Conservation (phyloP, 2,113 vertebrate species). For the Phocoena sinus region DNA sequence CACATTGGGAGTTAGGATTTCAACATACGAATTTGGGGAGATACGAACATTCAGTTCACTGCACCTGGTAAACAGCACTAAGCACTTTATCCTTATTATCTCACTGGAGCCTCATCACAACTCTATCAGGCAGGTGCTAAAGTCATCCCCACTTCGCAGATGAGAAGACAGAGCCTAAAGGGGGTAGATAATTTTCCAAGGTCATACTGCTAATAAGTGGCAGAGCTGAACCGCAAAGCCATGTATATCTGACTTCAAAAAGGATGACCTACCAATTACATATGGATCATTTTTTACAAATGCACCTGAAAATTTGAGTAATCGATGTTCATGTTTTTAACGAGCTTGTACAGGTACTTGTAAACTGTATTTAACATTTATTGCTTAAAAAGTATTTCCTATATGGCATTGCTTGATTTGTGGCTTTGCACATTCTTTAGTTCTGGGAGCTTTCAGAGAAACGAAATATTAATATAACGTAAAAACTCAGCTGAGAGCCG, state of each 20-base stretch:
- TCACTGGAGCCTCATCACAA: rapidly evolving
- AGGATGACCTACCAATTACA: background rate
- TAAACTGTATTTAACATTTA: background rate
- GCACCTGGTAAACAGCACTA: background rate
- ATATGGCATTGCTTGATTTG: background rate
- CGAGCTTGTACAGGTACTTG: too few species aligned
- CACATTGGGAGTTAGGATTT: background rate
- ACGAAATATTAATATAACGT: background rate
- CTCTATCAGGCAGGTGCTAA: rapidly evolving
- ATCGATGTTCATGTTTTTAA: background rate
- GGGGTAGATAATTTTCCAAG: background rate
- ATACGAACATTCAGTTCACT: too few species aligned
- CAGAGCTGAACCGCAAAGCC: background rate
- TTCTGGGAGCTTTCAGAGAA: background rate
- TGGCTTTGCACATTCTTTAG: background rate
- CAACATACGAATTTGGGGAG: background rate
- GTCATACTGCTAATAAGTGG: too few species aligned
- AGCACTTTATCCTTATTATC: background rate
- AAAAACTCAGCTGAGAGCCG: background rate
- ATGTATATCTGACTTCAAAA: background rate
- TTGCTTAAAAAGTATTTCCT: background rate
- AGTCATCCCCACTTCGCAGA: background rate
- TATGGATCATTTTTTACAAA: background rate
- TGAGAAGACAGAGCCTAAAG: background rate
- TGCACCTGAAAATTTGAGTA: background rate